Percentiles rank a stretch among this genome's conserved stretches.
Conservation (phyloP, 2,113 vertebrate species). For the Megaleporinus macrocephalus region DNA sequence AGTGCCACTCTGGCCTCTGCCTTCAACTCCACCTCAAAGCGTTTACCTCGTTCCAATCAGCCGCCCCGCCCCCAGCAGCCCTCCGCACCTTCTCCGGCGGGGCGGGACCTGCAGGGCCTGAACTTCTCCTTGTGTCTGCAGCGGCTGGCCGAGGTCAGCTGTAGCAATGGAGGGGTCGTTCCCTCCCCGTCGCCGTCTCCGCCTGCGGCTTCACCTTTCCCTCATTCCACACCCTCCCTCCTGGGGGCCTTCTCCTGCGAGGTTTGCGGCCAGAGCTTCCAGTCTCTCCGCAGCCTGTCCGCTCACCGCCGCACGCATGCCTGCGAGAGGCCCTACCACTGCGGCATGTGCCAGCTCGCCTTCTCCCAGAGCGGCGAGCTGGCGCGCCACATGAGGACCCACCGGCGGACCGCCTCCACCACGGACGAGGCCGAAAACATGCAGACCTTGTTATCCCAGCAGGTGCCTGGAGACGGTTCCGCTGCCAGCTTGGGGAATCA, state of each 20-base stretch:
- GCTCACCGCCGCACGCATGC: slow-evolving; percentile 78
- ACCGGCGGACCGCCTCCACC: slow-evolving; percentile 75
- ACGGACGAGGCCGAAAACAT: slow-evolving; percentile 83
- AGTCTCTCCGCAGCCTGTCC: slow-evolving; percentile 72
- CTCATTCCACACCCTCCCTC: slow-evolving; percentile 47
- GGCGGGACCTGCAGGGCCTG: slow-evolving; percentile 81
- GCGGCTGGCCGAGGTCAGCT: slow-evolving; percentile 72
- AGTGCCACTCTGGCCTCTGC: slow-evolving; percentile 88
- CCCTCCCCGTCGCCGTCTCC: slow-evolving; percentile 72
- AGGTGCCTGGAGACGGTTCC: slow-evolving; percentile 78
- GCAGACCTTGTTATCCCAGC: slow-evolving; percentile 83
- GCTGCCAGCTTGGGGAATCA: slow-evolving; percentile 69
- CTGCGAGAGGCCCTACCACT: slow-evolving; percentile 78
- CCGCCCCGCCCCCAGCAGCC: slow-evolving; percentile 27
- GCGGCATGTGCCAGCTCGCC: slow-evolving; percentile 77
- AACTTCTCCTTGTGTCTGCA: slow-evolving; percentile 81
- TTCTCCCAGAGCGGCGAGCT: slow-evolving; percentile 80
- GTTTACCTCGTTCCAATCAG: slow-evolving; percentile 60
- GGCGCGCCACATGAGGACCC: slow-evolving; percentile 78
- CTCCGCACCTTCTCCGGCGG: slow-evolving; percentile 59
- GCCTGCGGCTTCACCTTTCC: slow-evolving; percentile 71
- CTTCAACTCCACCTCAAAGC: slow-evolving; percentile 65
- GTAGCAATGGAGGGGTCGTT: slow-evolving; percentile 53
- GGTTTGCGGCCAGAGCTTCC: slow-evolving; percentile 76
- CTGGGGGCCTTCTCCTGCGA: slow-evolving; percentile 70